These are phyloP conservation scores for Theocolax elegans DNA, from an alignment of 1,140 invertebrate genomes.

Conservation along the genomic window DNA sequence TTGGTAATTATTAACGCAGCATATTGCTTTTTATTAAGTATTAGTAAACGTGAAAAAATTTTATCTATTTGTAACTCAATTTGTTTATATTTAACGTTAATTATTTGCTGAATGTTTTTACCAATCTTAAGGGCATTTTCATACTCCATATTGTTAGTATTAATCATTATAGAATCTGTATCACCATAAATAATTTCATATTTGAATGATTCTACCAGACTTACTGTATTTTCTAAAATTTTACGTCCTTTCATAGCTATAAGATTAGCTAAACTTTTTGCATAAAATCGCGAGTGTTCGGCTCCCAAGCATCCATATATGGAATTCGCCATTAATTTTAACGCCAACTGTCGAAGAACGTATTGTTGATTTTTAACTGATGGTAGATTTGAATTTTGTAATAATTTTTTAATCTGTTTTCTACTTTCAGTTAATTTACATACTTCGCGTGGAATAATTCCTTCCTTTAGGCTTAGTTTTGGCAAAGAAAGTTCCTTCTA, in stretches of 20 bases:
- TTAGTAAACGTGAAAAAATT: conserved; percentile 92
- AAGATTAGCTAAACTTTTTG: conserved; percentile 93
- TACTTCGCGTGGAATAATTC: conserved; percentile 94
- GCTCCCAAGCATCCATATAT: conserved; percentile 99
- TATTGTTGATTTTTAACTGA: conserved; percentile 87
- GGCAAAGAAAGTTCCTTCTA: neutral
- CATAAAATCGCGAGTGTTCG: conserved; percentile 93
- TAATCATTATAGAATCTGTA: conserved; percentile 99
- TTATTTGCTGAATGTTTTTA: conserved; percentile 71
- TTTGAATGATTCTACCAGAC: conserved; percentile 86
- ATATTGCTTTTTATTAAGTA: conserved; percentile 99
- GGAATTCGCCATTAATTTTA: conserved; percentile 98
- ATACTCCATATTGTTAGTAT: conserved; percentile 89
- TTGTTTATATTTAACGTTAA: conserved; percentile 93
- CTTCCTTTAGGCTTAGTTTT: conserved; percentile 71
- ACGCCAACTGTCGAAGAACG: conserved; percentile 95
- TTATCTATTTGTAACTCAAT: conserved; percentile 98
- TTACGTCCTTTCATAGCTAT: conserved; percentile 91
- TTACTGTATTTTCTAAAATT: conserved; percentile 87
- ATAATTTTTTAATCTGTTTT: conserved; percentile 89
- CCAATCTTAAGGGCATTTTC: conserved; percentile 83
- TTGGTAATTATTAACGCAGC: conserved; percentile 86
- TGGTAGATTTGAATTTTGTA: conserved; percentile 72
- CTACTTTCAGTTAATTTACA: conserved; percentile 95
- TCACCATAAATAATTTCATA: conserved; percentile 98